Evolutionary conservation across 1,140 invertebrate species (phyloP).

Genomic region (Melipona quadrifasciata): DNA sequence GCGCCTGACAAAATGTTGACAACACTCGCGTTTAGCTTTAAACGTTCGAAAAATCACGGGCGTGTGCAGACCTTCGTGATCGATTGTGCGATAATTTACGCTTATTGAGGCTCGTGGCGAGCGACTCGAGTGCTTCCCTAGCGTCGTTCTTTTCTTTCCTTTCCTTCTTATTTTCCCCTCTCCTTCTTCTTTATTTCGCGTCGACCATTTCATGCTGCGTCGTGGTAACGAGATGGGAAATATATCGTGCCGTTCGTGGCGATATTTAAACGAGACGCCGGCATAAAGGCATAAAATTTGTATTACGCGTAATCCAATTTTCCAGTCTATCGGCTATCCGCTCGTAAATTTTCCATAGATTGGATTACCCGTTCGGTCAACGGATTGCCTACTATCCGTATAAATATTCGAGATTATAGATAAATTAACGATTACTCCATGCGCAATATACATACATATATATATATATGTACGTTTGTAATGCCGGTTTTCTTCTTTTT

Average conservation of each 20-base stretch:
- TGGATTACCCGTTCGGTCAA: constrained; percentile 15
- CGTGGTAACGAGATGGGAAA: background rate
- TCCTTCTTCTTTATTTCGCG: background rate
- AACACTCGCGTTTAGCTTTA: too few species aligned
- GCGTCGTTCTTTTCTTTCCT: too few species aligned
- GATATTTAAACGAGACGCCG: background rate
- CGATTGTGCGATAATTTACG: background rate
- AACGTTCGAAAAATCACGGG: too few species aligned
- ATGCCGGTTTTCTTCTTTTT: background rate
- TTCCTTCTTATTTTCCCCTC: too few species aligned
- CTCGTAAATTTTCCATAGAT: constrained; percentile 34
- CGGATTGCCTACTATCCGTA: background rate
- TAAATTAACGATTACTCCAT: background rate
- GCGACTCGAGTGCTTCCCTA: background rate
- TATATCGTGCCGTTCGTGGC: background rate
- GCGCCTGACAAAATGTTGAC: too few species aligned
- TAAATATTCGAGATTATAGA: constrained; percentile 29
- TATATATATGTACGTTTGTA: background rate
- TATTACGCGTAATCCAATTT: constrained; percentile 28
- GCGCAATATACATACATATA: background rate
- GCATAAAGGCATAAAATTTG: constrained; percentile 16
- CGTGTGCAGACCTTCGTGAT: too few species aligned
- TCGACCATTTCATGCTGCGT: background rate
- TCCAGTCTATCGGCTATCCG: constrained; percentile 15
- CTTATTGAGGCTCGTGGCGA: background rate